phyloP scores from a whole-genome alignment of 2,797 vertebrate species.

The Parambassis ranga region DNA sequence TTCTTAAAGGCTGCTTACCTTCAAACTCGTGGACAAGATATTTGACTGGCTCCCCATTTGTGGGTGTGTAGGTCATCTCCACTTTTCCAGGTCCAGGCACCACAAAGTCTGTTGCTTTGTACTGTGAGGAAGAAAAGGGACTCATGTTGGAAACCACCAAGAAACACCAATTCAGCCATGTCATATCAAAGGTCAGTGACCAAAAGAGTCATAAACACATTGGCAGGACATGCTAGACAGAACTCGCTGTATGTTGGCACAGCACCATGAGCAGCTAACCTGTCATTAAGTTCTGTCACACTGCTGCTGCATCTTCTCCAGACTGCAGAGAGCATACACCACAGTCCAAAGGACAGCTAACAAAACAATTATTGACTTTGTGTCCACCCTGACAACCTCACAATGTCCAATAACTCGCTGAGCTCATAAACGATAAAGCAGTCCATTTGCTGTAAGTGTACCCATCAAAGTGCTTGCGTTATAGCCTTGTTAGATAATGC shows the following conservation, averaged over 20 bases:
- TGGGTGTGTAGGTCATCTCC: slow-evolving; percentile 92
- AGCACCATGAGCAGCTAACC: background rate
- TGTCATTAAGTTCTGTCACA: background rate
- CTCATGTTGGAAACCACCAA: background rate
- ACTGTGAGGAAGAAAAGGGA: slow-evolving; percentile 76
- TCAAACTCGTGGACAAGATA: slow-evolving; percentile 90
- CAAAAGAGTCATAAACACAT: background rate
- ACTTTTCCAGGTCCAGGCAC: slow-evolving; percentile 93
- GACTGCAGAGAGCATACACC: background rate
- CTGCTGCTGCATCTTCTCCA: background rate
- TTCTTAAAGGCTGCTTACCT: slow-evolving; percentile 86
- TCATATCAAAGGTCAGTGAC: background rate
- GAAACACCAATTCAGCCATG: background rate
- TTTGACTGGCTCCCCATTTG: slow-evolving; percentile 81
- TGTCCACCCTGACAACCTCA: slow-evolving; percentile 8
- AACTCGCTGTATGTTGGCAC: slow-evolving; percentile 36
- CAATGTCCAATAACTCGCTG: background rate
- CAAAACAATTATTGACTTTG: slow-evolving; percentile 48
- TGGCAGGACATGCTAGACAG: background rate
- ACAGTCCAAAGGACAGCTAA: slow-evolving; percentile 46
- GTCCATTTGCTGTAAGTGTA: background rate
- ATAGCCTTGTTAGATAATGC: background rate
- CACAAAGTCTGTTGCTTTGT: slow-evolving; percentile 98
- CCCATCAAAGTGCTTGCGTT: background rate
- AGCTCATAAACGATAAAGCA: background rate